Evolutionary conservation across 2,797 vertebrate species (phyloP), one percentile per base, ranked within the genome.

Genomic region (Neostethus bicornis): DNA sequence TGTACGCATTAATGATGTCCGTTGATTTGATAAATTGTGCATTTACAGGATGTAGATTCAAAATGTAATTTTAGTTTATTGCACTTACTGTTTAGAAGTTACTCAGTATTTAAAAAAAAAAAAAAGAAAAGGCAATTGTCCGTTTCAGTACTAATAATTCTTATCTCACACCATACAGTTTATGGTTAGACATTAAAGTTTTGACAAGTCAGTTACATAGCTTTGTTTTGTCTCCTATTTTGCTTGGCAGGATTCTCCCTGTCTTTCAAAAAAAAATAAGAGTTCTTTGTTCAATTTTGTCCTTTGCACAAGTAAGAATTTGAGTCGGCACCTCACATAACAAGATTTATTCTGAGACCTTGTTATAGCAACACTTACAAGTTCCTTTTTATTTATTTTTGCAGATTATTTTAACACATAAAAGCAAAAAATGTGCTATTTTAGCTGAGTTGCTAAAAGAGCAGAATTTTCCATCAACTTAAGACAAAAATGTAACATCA

Each of bases 211-310:
- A n/a, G 57, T 67, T 21, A 50, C 63, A 35, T 70, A 76, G 77
- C 65, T 53, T 20, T 23, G 34, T 65, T 70, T 63, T 68, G 68
- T 3, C 3, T 35, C 21, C 61, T 61, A 66, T 66, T 48, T 51
- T 43, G 34, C 65, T 51, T 47, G 39, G 23, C 67, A 57, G 51
- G 47, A 64, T 75, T 69, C 66, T 48, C 51, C 17, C 32, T n/a
- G 53, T 62, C 24, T 67, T 59, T 55, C 29, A 16, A 37, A 45
- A 75, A 65, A 39, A 64, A 60, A 66, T 64, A n/a, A n/a, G n/a
- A n/a, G n/a, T 75, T 64, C 48, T 58, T 78, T 59, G 82, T 79
- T 77, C 13, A 57, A 31, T 77, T 77, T 74, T 38, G 54, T 43
- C 35, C 28, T 10, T 38, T 24, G 50, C 55, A 38, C 42, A 11